Base-by-base conservation (phyloP, 1,140 invertebrate genomes). In the Bombus polaris region DNA sequence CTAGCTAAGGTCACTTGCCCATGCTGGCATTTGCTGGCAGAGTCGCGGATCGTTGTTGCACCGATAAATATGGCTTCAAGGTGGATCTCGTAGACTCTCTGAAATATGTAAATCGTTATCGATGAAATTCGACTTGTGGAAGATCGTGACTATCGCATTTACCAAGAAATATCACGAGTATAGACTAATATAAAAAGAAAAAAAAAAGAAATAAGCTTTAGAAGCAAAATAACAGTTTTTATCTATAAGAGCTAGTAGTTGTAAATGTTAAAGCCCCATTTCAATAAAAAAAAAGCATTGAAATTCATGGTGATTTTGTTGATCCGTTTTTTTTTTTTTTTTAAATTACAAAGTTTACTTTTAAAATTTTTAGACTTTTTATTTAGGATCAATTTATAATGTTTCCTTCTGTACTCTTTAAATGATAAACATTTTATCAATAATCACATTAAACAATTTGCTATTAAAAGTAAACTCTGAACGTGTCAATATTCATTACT, bases 81-180 rank as follows among this genome's bases (percentile, higher is more conserved):
- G 96, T 96, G 83, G 97, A 97, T 91, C 97, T 96, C 92, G 97
- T 97, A 3, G 97, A 97, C 94, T 97, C 97, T 94, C 97, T 97
- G 91, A 37, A 90, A 89, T 68, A 9, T 37, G 42, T 13, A 79
- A 83, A 75, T 47, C 28, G 25, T 53, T 37, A 71, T 75, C 18
- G 57, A 82, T 78, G 47, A 81, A 53, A 59, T 5, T 42, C 39
- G 28, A 18, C 28, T 28, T 39, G 8, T 6, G 53, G 32, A 13
- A 9, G 1, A 6, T 42, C 28, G 1, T 22, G 2, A n/a, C 44
- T 9, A 18, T 25, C 3, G 37, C 2, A 25, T 62, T 74, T 32
- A 9, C 22, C 32, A 22, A 62, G 1, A 81, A 32, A 81, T 3
- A 9, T 53, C 42, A 32, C 22, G 15, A 28, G 47, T 32, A 47